A percentile compares a stretch with the other conserved stretches of the same genome.
Evolutionary conservation across 2,113 vertebrate species (phyloP).

Genomic region (Vulpes vulpes): DNA sequence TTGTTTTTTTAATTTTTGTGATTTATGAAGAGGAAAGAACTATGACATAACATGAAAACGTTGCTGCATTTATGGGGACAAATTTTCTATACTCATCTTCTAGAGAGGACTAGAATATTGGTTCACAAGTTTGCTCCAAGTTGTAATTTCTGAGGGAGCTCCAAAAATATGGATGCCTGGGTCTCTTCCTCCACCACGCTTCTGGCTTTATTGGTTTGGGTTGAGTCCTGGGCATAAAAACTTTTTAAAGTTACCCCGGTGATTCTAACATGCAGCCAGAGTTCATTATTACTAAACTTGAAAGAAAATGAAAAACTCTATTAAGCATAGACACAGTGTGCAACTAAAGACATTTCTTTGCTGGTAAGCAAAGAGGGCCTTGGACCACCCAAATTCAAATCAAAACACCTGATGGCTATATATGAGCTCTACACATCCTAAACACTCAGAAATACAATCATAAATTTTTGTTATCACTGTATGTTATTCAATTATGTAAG

Average conservation of each 20-base stretch:
- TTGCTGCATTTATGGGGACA: not conserved
- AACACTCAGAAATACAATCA: not conserved
- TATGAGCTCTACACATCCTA: not conserved
- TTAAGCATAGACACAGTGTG: not conserved
- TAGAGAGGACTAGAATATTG: not conserved
- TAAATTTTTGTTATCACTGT: not conserved
- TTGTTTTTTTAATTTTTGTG: not conserved
- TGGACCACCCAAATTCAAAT: not conserved
- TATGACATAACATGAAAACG: not conserved
- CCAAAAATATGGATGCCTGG: not conserved
- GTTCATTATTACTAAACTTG: not conserved
- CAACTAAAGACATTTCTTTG: not conserved
- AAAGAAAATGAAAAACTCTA: slow-evolving; percentile 34
- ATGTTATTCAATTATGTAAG: not conserved
- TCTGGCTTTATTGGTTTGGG: not conserved
- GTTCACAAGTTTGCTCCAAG: not conserved
- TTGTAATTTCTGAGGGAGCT: slow-evolving; percentile 14
- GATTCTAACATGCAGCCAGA: not conserved
- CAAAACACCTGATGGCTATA: not conserved
- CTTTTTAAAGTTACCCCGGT: not conserved
- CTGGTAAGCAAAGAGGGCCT: not conserved
- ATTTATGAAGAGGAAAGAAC: slow-evolving; percentile 12
- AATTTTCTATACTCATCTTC: slow-evolving; percentile 2
- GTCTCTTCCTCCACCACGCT: not conserved
- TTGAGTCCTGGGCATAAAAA: not conserved